A percentile compares a stretch with the other conserved stretches of the same genome.
phyloP scores from a whole-genome alignment of 2,888 invertebrate genomes.

The Nysson spinosus region DNA sequence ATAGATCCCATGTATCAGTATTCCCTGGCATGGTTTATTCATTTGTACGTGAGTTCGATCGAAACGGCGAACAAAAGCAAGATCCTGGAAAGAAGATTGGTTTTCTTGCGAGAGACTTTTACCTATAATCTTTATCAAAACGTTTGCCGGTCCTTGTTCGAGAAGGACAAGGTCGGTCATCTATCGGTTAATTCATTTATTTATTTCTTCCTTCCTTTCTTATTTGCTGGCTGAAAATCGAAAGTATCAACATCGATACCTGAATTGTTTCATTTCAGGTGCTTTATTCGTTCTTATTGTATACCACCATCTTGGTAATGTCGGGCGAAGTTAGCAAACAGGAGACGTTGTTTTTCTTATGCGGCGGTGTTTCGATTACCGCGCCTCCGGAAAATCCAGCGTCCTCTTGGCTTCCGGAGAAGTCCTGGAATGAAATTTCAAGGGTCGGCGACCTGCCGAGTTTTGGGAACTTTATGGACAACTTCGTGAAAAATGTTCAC shows the following conservation, averaged over 20 bases:
- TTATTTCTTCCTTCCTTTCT: background rate
- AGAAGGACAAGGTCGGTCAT: conserved; percentile 82
- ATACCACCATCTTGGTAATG: conserved; percentile 75
- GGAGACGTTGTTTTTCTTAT: conserved; percentile 83
- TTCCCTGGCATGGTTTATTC: conserved; percentile 83
- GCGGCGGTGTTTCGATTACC: conserved; percentile 86
- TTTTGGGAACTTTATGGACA: conserved; percentile 75
- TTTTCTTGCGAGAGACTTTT: conserved; percentile 80
- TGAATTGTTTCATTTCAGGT: conserved; percentile 25
- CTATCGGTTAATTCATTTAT: background rate
- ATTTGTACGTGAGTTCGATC: conserved; percentile 81
- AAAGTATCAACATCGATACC: background rate
- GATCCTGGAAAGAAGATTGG: conserved; percentile 77
- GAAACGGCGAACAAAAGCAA: conserved; percentile 76
- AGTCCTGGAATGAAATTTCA: conserved; percentile 80
- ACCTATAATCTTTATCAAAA: conserved; percentile 80
- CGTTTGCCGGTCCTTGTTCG: conserved; percentile 81
- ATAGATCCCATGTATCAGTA: conserved; percentile 84
- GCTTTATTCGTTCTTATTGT: conserved; percentile 81
- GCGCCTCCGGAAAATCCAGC: conserved; percentile 79
- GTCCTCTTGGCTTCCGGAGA: conserved; percentile 79
- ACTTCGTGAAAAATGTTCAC: conserved; percentile 73
- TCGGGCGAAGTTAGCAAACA: conserved; percentile 74
- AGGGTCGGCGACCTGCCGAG: conserved; percentile 74
- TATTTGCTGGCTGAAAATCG: too few species aligned